These are phyloP conservation scores for Agriopis leucophaearia DNA, from an alignment of 2,888 invertebrate genomes.

Conservation along the genomic window DNA sequence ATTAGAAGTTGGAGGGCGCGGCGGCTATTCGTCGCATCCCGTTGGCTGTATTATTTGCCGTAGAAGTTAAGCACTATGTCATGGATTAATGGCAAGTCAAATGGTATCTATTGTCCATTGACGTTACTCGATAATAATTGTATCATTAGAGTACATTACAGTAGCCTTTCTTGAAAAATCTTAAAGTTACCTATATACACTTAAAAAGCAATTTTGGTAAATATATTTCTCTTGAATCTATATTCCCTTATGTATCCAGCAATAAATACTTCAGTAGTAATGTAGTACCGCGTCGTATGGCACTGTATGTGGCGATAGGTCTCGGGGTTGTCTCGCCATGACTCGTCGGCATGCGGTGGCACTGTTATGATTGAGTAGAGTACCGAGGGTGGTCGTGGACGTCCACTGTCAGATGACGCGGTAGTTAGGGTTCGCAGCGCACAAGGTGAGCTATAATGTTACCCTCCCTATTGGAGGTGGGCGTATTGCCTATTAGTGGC, in stretches of 20 bases:
- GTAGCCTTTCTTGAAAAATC: constrained; percentile 85
- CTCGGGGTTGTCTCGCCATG: constrained; percentile 10
- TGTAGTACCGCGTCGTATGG: constrained; percentile 79
- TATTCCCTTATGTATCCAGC: constrained; percentile 86
- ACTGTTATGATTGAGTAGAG: not conserved
- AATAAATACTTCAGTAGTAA: constrained; percentile 85
- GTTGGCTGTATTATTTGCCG: constrained; percentile 82
- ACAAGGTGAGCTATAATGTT: constrained; percentile 86
- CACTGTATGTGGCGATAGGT: constrained; percentile 51
- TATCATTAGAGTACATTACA: constrained; percentile 86
- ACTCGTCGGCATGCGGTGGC: constrained; percentile 15
- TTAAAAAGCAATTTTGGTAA: constrained; percentile 83
- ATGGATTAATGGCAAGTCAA: constrained; percentile 82
- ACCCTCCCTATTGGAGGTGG: constrained; percentile 87
- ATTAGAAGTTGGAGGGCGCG: constrained; percentile 71
- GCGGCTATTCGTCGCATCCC: constrained; percentile 71
- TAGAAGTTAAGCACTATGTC: constrained; percentile 81
- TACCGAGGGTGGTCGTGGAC: constrained; percentile 24
- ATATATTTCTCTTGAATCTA: constrained; percentile 86
- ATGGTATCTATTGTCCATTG: constrained; percentile 86
- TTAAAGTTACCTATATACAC: constrained; percentile 86
- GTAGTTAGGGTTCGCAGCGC: constrained; percentile 83
- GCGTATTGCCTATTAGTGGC: constrained; percentile 85
- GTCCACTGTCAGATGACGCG: constrained; percentile 42
- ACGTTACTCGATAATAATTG: constrained; percentile 86